Evolutionary conservation across 2,113 vertebrate genomes (phyloP), one percentile per base, ranked within the genome.

Genomic region (Sciurus niger): DNA sequence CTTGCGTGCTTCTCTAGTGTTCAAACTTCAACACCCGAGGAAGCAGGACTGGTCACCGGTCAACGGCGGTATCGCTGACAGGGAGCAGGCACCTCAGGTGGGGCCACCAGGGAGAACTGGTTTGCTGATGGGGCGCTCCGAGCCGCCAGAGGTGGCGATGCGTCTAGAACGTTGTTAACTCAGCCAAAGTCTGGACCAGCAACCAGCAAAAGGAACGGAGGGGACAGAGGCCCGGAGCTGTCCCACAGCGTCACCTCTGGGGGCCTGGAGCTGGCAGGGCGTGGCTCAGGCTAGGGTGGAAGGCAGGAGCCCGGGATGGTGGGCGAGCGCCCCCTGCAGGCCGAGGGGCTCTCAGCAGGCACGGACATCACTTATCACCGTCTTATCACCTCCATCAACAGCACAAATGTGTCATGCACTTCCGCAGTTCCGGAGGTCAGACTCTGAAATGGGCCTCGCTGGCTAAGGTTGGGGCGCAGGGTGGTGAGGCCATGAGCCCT

Each of bases 291-390:
- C 6, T 2, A 48, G 46, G 5, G 34, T 18, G 18, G 60, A 22
- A 18, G 8, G 25, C 22, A 24, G 43, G 14, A 43, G 1, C 13
- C 13, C 6, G 9, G 74, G 77, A 1, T 8, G 20, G 55, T 17
- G 28, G 58, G 5, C 0, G 48, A 70, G 8, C 51, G 32, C 13
- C 6, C 51, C 51, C 73, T 11, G 18, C 46, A 37, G 88, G 34
- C 24, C 17, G 2, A 1, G 24, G 11, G 46, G 8, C 7, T 34
- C 12, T 30, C 2, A 22, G 13, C 4, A 8, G 32, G 43, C 63
- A n/a, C 32, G 46, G 46, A 40, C 17, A 18, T 60, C 13, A 25
- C 25, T 24, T 13, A 11, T 51, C 51, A 16, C 13, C 17, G 20
- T 34, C 32, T 14, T 5, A 2, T 60, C 51, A n/a, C 53, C 40